These are phyloP conservation scores for Forbesichthys papilliferus DNA, from an alignment of 2,113 vertebrate species.

Conservation along the genomic window DNA sequence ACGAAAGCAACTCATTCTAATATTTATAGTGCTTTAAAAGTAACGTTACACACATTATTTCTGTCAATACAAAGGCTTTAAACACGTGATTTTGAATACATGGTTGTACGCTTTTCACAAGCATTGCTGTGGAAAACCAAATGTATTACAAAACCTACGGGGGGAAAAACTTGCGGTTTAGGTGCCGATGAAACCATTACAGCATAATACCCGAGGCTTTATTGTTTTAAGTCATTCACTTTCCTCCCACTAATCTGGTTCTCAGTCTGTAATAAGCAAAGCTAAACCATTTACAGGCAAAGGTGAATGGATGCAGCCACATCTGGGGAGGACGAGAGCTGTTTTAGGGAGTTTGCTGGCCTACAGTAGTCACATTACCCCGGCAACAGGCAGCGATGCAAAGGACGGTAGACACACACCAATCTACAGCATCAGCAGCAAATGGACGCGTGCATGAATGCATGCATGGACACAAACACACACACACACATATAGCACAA, in stretches of 20 bases:
- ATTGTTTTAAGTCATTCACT: neutral
- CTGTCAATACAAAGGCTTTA: too few species aligned
- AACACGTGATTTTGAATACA: too few species aligned
- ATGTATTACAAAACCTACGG: too few species aligned
- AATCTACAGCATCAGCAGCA: neutral
- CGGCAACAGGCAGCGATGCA: neutral
- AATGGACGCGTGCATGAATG: conserved; percentile 17
- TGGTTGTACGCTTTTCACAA: too few species aligned
- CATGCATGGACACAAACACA: conserved; percentile 27
- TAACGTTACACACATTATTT: too few species aligned
- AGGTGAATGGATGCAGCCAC: neutral
- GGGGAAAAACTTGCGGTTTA: too few species aligned
- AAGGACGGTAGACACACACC: neutral
- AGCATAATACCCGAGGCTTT: neutral
- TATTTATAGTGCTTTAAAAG: too few species aligned
- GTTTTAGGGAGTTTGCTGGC: conserved; percentile 4
- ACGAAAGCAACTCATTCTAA: too few species aligned
- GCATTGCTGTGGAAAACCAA: too few species aligned
- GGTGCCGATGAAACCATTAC: too few species aligned
- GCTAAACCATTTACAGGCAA: neutral
- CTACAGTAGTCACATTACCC: neutral
- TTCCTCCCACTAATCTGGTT: neutral
- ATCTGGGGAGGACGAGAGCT: neutral
- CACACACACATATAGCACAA: neutral
- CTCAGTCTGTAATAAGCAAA: neutral